Evolutionary conservation across 2,113 vertebrate species (phyloP).

Genomic region (Prolemur simus): DNA sequence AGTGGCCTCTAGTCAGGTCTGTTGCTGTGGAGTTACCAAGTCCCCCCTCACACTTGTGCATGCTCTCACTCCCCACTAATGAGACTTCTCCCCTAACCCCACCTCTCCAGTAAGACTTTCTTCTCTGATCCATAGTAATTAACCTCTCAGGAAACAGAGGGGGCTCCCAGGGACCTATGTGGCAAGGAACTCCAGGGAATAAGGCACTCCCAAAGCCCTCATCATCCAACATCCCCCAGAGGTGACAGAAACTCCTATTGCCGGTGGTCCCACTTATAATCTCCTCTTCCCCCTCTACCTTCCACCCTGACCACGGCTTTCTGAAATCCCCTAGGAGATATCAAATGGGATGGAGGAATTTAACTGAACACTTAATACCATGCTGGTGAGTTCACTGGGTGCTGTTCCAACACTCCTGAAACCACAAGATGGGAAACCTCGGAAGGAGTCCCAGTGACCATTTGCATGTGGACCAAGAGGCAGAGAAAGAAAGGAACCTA

Average conservation of each 20-base stretch:
- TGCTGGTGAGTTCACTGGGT: neutral
- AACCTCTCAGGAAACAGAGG: constrained; percentile 38
- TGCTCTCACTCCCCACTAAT: constrained; percentile 42
- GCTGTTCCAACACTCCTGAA: neutral
- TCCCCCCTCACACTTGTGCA: neutral
- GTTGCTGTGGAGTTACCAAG: constrained; percentile 37
- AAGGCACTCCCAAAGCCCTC: neutral
- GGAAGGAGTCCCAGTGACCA: neutral
- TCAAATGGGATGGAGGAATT: neutral
- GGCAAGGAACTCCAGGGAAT: neutral
- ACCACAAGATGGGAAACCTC: neutral
- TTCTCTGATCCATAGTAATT: constrained; percentile 56
- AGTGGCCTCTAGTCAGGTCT: constrained; percentile 45
- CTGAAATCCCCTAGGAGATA: constrained; percentile 12
- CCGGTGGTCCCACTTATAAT: neutral
- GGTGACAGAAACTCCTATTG: neutral
- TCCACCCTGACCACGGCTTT: neutral
- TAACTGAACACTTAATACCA: neutral
- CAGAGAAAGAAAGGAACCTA: constrained; percentile 5
- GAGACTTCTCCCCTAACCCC: neutral
- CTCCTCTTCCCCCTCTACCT: neutral
- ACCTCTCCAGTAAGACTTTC: constrained; percentile 26
- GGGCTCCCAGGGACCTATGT: neutral
- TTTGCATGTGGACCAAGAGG: neutral
- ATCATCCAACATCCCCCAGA: neutral